These are phyloP conservation scores for Tringa solitaria DNA, from an alignment of 2,113 vertebrate genomes.

Conservation along the genomic window DNA sequence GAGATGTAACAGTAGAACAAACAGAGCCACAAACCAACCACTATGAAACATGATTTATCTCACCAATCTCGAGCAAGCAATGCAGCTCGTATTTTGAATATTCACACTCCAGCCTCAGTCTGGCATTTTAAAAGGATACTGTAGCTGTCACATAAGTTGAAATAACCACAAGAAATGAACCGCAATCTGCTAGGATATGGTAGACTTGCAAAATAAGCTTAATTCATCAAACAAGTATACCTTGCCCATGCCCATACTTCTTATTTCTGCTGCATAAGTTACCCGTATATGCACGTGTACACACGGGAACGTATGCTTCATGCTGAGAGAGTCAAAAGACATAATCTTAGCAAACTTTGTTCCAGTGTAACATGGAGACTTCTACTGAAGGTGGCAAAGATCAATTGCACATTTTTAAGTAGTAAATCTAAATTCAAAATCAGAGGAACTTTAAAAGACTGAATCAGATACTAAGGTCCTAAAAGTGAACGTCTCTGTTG, in stretches of 20 bases:
- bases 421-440: not conserved
- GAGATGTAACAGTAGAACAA: not conserved
- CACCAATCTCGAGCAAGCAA: not conserved
- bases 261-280: not conserved
- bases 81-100: not conserved
- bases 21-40: not conserved
- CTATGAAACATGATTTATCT: not conserved
- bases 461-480: not conserved
- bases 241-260: not conserved
- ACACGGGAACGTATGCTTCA: rapidly evolving
- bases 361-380: not conserved
- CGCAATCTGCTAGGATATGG: not conserved
- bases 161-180: not conserved
- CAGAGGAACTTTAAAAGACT: not conserved
- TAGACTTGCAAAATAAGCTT: not conserved
- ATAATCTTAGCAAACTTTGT: no score
- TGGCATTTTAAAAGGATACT: not conserved
- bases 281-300: rapidly evolving
- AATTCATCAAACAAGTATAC: not conserved
- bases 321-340: not conserved
- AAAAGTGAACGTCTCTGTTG: not conserved
- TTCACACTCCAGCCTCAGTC: not conserved
- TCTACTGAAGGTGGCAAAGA: rapidly evolving
- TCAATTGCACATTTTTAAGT: not conserved
- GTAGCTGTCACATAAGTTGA: not conserved